These are phyloP conservation scores for Steinernema khuongi DNA, from an alignment of 1,140 invertebrate genomes.

Conservation along the genomic window DNA sequence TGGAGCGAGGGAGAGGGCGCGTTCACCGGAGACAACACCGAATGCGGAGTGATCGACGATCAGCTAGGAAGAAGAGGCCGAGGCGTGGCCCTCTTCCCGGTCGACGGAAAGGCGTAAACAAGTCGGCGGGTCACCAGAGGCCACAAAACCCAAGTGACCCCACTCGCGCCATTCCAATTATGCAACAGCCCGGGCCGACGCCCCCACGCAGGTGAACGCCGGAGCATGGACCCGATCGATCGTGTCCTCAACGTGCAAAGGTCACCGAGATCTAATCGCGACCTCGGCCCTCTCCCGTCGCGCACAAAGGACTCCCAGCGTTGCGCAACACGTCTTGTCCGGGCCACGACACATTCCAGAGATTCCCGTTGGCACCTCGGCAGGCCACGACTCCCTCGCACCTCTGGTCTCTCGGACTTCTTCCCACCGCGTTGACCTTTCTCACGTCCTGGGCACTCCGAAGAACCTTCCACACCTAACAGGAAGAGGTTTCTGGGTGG, in stretches of 20 bases:
- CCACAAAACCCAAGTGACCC: constrained; percentile 5
- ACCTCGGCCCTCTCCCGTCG: not conserved
- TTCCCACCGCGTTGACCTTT: too few relatives aligned
- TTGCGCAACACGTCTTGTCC: constrained; percentile 8
- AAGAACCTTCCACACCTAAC: too few relatives aligned
- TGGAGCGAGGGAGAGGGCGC: not conserved
- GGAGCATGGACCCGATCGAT: not conserved
- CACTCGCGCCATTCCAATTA: constrained; percentile 14
- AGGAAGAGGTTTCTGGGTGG: too few relatives aligned
- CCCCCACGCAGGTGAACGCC: not conserved
- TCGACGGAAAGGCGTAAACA: constrained; percentile 11
- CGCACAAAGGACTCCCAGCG: constrained; percentile 3
- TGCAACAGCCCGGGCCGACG: not conserved
- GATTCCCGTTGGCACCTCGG: constrained; percentile 2
- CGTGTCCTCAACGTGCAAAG: constrained; percentile 1
- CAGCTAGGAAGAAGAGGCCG: not conserved
- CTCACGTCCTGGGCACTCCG: too few relatives aligned
- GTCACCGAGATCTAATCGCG: constrained; percentile 1
- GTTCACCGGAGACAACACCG: constrained; percentile 1
- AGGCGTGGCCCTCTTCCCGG: not conserved
- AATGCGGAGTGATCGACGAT: not conserved
- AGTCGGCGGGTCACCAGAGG: constrained; percentile 11
- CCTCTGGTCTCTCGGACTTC: too few relatives aligned
- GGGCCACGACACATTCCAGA: not conserved
- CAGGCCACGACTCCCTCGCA: too few relatives aligned